Percentiles rank a stretch among this genome's conserved stretches.
These are phyloP conservation scores for Busseola fusca DNA, from an alignment of 2,888 invertebrate species.

Conservation along the genomic window DNA sequence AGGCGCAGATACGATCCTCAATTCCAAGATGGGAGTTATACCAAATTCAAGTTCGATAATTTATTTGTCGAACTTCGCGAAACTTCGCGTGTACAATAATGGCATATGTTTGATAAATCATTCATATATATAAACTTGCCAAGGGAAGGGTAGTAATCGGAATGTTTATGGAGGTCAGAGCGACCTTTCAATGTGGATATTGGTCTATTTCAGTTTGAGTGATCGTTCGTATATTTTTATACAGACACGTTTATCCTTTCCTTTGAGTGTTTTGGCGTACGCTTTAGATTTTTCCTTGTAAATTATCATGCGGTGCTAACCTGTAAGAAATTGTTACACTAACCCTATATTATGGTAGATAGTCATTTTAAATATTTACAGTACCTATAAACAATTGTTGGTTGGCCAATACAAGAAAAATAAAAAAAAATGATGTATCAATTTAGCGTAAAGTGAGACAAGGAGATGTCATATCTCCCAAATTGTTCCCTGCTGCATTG, in stretches of 20 bases:
- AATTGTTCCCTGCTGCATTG: no score
- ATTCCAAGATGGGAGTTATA: conserved; percentile 9
- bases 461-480: no score
- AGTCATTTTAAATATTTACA: no score
- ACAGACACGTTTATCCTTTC: conserved; percentile 31
- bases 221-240: conserved; percentile 51
- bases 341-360: no score
- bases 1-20: conserved; percentile 13
- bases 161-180: conserved; percentile 50
- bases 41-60: conserved; percentile 51
- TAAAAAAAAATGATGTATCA: no score
- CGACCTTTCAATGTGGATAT: conserved; percentile 47
- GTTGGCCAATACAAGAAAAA: no score
- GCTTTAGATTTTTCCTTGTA: no score
- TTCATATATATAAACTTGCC: conserved; percentile 48
- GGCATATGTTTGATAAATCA: conserved; percentile 61
- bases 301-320: no score
- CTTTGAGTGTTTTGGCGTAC: conserved; percentile 15
- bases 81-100: conserved; percentile 53
- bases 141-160: conserved; percentile 37
- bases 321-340: no score
- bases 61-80: conserved; percentile 36
- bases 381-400: no score
- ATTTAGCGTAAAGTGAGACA: no score
- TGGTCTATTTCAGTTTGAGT: conserved; percentile 36